phyloP scores from a whole-genome alignment of 2,113 vertebrate genomes.

The Tamias sibiricus region DNA sequence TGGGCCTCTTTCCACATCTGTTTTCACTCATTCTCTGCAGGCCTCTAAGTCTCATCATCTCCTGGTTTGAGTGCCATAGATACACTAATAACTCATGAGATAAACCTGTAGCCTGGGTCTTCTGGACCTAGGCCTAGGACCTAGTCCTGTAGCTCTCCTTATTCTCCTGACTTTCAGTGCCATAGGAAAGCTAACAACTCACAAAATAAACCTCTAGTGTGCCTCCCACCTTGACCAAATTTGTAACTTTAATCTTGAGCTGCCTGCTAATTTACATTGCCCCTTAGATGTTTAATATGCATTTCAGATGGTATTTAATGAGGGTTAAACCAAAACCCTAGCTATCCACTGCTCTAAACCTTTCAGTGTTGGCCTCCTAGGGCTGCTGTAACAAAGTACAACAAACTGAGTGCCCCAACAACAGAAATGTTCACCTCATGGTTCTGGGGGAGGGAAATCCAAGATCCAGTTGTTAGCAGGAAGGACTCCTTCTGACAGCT shows the following conservation, averaged over 20 bases:
- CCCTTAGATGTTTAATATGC: background rate
- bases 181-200: background rate
- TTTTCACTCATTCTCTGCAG: background rate
- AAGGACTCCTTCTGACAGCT: background rate
- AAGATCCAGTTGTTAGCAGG: background rate
- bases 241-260: background rate
- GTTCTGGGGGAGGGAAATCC: background rate
- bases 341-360: too few species aligned
- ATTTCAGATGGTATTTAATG: background rate
- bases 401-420: background rate
- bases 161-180: background rate
- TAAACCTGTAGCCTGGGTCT: background rate
- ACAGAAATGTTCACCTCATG: background rate
- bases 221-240: background rate
- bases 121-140: too few species aligned
- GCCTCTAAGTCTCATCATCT: background rate
- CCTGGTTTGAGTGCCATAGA: background rate
- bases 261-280: too few species aligned
- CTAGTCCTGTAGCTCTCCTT: background rate
- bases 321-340: background rate
- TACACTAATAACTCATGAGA: background rate
- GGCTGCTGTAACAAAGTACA: too few species aligned
- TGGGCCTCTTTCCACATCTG: background rate
- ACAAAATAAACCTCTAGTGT: background rate
- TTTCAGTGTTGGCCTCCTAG: background rate